phyloP scores from a whole-genome alignment of 1,140 invertebrate genomes.

The Plutomurus gul region DNA sequence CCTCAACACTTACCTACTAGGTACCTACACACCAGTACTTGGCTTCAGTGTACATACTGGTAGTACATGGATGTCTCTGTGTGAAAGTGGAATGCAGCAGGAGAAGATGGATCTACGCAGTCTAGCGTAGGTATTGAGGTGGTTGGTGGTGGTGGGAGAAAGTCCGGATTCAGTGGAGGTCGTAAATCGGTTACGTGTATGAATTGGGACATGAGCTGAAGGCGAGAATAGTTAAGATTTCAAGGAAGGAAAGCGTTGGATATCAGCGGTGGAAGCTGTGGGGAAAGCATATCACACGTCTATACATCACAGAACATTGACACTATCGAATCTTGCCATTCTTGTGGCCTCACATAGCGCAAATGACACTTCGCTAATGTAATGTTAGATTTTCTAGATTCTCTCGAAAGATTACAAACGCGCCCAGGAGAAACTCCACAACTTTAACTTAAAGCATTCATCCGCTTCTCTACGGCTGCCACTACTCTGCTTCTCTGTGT shows the following conservation, averaged over 20 bases:
- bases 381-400: slow-evolving; percentile 53
- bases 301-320: slow-evolving; percentile 55
- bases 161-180: slow-evolving; percentile 48
- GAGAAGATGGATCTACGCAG: neutral
- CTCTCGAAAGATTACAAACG: slow-evolving; percentile 32
- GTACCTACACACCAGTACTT: no score
- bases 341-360: slow-evolving; percentile 47
- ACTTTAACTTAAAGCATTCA: slow-evolving; percentile 34
- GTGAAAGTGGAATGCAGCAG: no score
- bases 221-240: slow-evolving; percentile 53
- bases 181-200: slow-evolving; percentile 53
- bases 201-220: slow-evolving; percentile 50
- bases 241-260: slow-evolving; percentile 46
- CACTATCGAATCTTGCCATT: slow-evolving; percentile 53
- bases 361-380: slow-evolving; percentile 54
- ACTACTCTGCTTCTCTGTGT: no score
- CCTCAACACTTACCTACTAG: no score
- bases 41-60: no score
- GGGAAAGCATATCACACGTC: slow-evolving; percentile 48
- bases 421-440: slow-evolving; percentile 25
- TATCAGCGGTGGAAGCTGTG: slow-evolving; percentile 26
- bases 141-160: no score
- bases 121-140: no score
- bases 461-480: slow-evolving; percentile 5
- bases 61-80: no score